Evolutionary conservation across 1,140 invertebrate genomes (phyloP).

Genomic region (Drosophila persimilis): DNA sequence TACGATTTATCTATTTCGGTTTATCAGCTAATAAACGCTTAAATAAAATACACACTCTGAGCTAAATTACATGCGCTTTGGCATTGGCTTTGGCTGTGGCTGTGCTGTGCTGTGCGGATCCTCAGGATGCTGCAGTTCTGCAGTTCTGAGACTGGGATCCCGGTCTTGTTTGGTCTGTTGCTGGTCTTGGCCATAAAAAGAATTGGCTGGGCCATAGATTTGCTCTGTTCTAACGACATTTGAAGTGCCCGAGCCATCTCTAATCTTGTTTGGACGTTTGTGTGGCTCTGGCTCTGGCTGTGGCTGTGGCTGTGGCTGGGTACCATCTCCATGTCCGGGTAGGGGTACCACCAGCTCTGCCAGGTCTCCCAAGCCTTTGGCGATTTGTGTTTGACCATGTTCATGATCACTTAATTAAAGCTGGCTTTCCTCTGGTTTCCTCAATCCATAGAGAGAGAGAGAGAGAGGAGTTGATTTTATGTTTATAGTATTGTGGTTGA

Average conservation of each 20-base stretch:
- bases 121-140: constrained; percentile 1
- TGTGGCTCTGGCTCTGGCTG: not conserved
- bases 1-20: constrained; percentile 76
- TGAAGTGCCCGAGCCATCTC: constrained; percentile 60
- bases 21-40: constrained; percentile 82
- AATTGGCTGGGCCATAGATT: constrained; percentile 37
- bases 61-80: constrained; percentile 74
- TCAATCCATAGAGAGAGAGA: not conserved
- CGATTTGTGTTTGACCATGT: constrained; percentile 61
- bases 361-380: constrained; percentile 39
- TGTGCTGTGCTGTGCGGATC: not conserved
- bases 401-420: constrained; percentile 81
- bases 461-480: constrained; percentile 28
- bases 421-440: constrained; percentile 33
- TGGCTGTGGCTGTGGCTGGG: not conserved
- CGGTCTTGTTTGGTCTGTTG: constrained; percentile 36
- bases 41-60: constrained; percentile 81
- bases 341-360: not conserved
- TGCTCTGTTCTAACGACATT: constrained; percentile 72
- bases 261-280: constrained; percentile 68
- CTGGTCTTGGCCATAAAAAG: constrained; percentile 34
- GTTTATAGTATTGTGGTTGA: constrained; percentile 57
- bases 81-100: constrained; percentile 9
- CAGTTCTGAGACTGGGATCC: constrained; percentile 14
- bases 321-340: constrained; percentile 29